Evolutionary conservation across 2,113 vertebrate species (phyloP).

Genomic region (Anguilla japonica): DNA sequence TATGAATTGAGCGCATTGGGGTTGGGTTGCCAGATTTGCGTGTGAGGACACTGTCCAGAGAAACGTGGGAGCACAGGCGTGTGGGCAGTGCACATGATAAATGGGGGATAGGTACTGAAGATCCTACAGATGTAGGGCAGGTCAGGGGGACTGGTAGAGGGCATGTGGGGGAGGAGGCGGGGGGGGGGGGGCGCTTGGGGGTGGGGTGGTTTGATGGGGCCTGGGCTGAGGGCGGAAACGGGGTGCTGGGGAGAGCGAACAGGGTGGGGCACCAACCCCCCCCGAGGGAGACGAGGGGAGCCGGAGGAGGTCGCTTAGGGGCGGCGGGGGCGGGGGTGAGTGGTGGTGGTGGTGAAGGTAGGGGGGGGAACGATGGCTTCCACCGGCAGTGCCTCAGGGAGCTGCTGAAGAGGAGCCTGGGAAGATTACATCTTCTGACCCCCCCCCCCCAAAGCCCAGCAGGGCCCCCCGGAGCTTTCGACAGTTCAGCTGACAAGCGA

Average conservation of each 20-base stretch:
- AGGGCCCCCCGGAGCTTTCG: background rate
- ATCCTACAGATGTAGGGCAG: background rate
- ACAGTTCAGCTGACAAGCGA: background rate
- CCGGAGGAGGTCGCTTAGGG: background rate
- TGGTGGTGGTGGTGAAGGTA: no score
- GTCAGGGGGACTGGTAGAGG: background rate
- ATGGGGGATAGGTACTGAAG: background rate
- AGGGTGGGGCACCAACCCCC: no score
- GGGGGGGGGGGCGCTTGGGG: no score
- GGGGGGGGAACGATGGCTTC: no score
- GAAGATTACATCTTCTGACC: background rate
- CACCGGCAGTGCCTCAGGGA: background rate
- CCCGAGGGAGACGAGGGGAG: background rate
- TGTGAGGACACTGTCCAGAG: background rate
- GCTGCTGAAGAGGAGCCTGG: background rate
- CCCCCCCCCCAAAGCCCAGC: background rate
- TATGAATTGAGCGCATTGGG: background rate
- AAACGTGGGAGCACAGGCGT: background rate
- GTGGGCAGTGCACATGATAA: background rate
- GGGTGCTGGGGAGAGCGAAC: no score
- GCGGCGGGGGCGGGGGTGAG: no score
- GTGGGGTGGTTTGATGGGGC: background rate
- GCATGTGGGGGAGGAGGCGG: background rate
- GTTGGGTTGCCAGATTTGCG: background rate
- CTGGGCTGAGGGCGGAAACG: background rate